These are phyloP conservation scores for Chloroceryle inda DNA, from an alignment of 2,797 vertebrate species.

Conservation along the genomic window DNA sequence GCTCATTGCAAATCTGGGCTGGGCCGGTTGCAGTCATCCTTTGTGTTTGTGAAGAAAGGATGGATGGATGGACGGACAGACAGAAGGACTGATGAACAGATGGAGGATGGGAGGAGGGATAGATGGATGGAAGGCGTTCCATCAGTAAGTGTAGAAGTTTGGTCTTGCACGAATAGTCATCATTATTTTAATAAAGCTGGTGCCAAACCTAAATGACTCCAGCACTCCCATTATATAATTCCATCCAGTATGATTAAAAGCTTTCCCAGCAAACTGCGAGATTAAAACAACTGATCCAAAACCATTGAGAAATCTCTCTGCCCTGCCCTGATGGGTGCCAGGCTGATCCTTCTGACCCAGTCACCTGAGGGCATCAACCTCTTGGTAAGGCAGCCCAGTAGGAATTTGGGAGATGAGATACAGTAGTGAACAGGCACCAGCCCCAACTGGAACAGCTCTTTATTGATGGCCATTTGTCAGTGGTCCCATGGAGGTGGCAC, in stretches of 20 bases:
- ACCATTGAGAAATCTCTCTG: constrained; percentile 10
- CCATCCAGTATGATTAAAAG: constrained; percentile 49
- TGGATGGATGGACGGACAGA: neutral
- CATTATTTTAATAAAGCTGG: constrained; percentile 19
- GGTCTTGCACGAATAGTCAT: constrained; percentile 37
- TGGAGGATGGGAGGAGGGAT: neutral
- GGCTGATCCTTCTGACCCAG: neutral
- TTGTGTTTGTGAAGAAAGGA: neutral
- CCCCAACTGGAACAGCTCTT: rapidly evolving
- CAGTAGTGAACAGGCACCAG: neutral
- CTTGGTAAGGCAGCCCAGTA: neutral
- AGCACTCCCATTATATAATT: constrained; percentile 33
- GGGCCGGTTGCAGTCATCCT: neutral
- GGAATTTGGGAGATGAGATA: neutral
- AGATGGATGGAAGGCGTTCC: neutral
- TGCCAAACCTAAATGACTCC: constrained; percentile 23
- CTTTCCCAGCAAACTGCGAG: constrained; percentile 41
- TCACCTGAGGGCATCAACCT: neutral
- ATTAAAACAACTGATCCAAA: constrained; percentile 37
- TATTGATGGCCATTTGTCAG: rapidly evolving
- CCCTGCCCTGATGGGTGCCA: neutral
- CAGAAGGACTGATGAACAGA: neutral
- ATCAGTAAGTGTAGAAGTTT: neutral
- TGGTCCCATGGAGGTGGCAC: neutral
- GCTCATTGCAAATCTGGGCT: neutral